Base-by-base conservation (phyloP, 2,797 vertebrate genomes). In the Clarias laeviceps region DNA sequence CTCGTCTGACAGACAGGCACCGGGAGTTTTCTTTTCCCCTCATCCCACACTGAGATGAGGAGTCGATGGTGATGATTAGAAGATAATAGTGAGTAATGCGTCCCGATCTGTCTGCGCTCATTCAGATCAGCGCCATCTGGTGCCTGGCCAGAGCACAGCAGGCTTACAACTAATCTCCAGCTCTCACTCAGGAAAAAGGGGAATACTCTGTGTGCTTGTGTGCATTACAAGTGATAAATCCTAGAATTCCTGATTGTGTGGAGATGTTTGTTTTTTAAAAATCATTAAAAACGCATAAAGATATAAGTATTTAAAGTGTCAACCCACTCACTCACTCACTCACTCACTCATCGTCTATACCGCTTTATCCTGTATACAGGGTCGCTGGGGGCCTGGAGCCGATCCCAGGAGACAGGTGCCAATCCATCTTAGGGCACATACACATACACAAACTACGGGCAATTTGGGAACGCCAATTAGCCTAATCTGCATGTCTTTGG, bases 1-100 rank as follows among this genome's bases (percentile, higher is more conserved):
- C 94, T 96, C 94, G 94, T 86, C 95, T 95, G 85, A 85, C 83
- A 86, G 86, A 86, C 80, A 86, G 82, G 91, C 94, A 89, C 90
- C 59, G 89, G 90, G 90, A 94, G 94, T 95, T 94, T 94, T 91
- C 20, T 94, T 95, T 94, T 94, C 93, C 94, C 93, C 94, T 94
- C 94, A 93, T 89, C 92, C 93, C 92, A 91, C 92, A 93, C 93
- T 94, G 93, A 95, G 94, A 94, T 91, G 94, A 93, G 91, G 90
- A 90, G 92, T 88, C 89, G 93, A 92, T 92, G 92, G 93, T 93
- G 91, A 88, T 91, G 90, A 90, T 91, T 90, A 91, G 88, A 89
- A 89, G 89, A 92, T 91, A 91, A 91, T 82, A 83, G 88, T 77
- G 84, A 85, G 86, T 91, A 90, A 91, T 91, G 88, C 90, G 40